Conservation (phyloP, 1,140 invertebrate genomes). For the Drosophila athabasca region DNA sequence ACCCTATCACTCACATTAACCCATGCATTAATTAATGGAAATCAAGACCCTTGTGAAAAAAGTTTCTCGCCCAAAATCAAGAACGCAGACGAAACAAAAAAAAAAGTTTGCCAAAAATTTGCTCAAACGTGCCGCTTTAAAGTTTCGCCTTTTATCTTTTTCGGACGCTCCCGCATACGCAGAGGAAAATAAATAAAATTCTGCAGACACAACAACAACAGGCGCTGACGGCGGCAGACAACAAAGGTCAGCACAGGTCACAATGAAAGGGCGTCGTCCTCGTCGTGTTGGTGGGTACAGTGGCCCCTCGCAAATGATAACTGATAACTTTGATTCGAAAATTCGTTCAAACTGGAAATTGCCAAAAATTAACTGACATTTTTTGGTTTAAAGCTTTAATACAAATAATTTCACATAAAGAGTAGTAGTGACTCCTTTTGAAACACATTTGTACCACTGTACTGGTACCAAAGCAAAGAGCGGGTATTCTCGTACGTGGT, state of each 20-base stretch:
- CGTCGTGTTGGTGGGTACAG: constrained; percentile 41
- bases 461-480: constrained; percentile 10
- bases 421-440: too few species aligned
- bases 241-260: constrained; percentile 84
- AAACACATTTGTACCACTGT: too few species aligned
- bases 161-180: constrained; percentile 24
- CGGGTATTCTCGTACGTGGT: constrained; percentile 19
- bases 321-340: too few species aligned
- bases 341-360: too few species aligned
- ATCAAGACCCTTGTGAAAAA: constrained; percentile 5
- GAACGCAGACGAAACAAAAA: constrained; percentile 22
- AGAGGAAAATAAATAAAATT: constrained; percentile 43
- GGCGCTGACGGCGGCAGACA: constrained; percentile 65
- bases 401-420: too few species aligned
- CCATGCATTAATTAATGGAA: constrained; percentile 62
- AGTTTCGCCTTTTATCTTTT: constrained; percentile 57
- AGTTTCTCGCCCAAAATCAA: constrained; percentile 40
- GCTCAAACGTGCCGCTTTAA: constrained; percentile 48
- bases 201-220: constrained; percentile 66
- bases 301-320: background rate
- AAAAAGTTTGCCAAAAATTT: constrained; percentile 43
- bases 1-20: constrained; percentile 45
- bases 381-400: too few species aligned
- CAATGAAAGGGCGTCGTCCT: constrained; percentile 83
- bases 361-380: too few species aligned